Evolutionary conservation across 2,113 vertebrate species (phyloP), one percentile per base, ranked within the genome.

Genomic region (Centropristis striata): DNA sequence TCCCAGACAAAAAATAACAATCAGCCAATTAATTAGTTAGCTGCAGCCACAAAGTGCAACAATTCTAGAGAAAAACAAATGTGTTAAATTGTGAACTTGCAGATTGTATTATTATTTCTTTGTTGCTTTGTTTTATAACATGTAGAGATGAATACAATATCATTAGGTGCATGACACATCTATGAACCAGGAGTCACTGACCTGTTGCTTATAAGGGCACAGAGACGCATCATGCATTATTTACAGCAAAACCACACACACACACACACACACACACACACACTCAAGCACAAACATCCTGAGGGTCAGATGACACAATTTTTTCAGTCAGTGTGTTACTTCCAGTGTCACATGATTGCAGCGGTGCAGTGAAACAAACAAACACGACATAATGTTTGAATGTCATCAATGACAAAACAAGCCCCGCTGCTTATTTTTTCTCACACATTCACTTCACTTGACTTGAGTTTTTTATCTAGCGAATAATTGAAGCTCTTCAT

Each of bases 141-240:
- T n/a, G 64, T 4, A 53, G 9, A 42, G 21, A 67, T 15, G 47
- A 14, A 59, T 15, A 6, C 44, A 16, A 69, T 27, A 60, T 55
- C 21, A 42, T 46, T 36, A 65, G 16, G 13, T 10, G 49, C n/a
- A 21, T 61, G 64, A 73, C 69, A 81, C 20, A 46, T 47, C 46
- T 21, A 60, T 68, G 76, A 74, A 77, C 64, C 57, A 20, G 71
- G 66, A 78, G 49, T 83, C 78, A 80, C 46, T 69, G 68, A 75
- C 73, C 84, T 80, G 55, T 60, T 28, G 51, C 78, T 57, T 28
- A 20, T 63, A 42, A 75, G 42, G 74, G 58, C 67, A 60, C 64
- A 46, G 20, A 39, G 57, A 69, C 18, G 64, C 64, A 47, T 37
- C 74, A 70, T 60, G 4, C 47, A 80, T 83, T 81, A 81, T 75